phyloP scores from a whole-genome alignment of 2,888 invertebrate genomes.

The Ethmia dodecea region DNA sequence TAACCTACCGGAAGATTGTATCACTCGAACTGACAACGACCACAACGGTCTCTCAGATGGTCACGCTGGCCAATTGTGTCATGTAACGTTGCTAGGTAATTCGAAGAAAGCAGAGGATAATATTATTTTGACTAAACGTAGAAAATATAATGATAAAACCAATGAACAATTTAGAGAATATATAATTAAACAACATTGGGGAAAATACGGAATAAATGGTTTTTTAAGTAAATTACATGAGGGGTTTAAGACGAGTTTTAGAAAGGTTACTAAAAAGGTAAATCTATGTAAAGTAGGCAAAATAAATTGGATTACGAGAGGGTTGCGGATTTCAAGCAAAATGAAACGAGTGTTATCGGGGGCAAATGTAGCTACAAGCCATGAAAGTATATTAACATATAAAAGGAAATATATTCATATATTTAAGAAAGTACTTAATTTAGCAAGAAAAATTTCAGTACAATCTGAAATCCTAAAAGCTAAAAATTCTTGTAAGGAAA shows the following conservation, averaged over 20 bases:
- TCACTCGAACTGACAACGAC: background rate
- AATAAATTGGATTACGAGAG: background rate
- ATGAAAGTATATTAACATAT: background rate
- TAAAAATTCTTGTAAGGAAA: background rate
- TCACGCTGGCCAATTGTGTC: background rate
- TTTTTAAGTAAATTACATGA: background rate
- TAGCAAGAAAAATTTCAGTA: background rate
- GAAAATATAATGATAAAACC: background rate
- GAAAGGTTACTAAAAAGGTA: background rate
- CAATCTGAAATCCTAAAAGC: background rate
- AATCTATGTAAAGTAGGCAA: background rate
- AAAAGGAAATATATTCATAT: background rate
- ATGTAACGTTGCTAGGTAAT: background rate
- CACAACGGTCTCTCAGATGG: conserved; percentile 1
- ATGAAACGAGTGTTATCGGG: background rate
- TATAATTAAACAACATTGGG: background rate
- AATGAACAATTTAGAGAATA: background rate
- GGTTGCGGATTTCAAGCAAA: background rate
- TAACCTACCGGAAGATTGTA: background rate
- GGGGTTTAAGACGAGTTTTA: background rate
- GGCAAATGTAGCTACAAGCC: background rate
- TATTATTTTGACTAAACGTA: background rate
- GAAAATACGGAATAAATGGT: background rate
- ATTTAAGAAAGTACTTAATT: background rate
- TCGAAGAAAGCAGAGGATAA: background rate